Percentiles rank a stretch among this genome's conserved stretches.
phyloP scores from a whole-genome alignment of 2,888 invertebrate species.

The Oligia strigilis region DNA sequence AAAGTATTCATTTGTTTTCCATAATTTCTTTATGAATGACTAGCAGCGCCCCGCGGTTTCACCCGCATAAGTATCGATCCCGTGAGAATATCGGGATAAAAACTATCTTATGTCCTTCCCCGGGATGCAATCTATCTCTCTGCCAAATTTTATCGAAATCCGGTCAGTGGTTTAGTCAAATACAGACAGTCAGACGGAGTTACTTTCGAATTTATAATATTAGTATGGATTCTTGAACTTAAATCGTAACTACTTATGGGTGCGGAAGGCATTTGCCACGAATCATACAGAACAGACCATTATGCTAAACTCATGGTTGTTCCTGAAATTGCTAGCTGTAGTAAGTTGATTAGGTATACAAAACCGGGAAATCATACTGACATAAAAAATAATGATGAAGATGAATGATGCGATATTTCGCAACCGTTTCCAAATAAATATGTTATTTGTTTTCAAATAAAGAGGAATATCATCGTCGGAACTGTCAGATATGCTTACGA shows the following conservation, averaged over 20 bases:
- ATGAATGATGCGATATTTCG: conserved; percentile 32
- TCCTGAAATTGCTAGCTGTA: background rate
- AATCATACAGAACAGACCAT: background rate
- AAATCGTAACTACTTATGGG: background rate
- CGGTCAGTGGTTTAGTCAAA: too few relatives aligned
- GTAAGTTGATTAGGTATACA: background rate
- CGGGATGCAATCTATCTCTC: too few relatives aligned
- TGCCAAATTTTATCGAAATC: too few relatives aligned
- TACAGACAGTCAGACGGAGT: too few relatives aligned
- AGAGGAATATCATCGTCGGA: conserved; percentile 38
- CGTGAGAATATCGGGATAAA: too few relatives aligned
- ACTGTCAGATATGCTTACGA: conserved; percentile 39
- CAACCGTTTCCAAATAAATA: conserved; percentile 8
- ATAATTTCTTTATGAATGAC: background rate
- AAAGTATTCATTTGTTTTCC: background rate
- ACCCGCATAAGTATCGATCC: too few relatives aligned
- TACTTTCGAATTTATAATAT: too few relatives aligned
- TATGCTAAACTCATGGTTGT: background rate
- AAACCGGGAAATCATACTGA: background rate
- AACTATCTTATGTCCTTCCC: too few relatives aligned
- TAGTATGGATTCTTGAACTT: background rate
- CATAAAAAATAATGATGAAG: conserved; percentile 24
- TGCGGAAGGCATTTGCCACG: background rate
- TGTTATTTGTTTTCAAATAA: conserved; percentile 21
- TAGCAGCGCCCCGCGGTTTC: too few relatives aligned